These are phyloP conservation scores for Timema cristinae DNA, from an alignment of 2,888 invertebrate species.

Conservation along the genomic window DNA sequence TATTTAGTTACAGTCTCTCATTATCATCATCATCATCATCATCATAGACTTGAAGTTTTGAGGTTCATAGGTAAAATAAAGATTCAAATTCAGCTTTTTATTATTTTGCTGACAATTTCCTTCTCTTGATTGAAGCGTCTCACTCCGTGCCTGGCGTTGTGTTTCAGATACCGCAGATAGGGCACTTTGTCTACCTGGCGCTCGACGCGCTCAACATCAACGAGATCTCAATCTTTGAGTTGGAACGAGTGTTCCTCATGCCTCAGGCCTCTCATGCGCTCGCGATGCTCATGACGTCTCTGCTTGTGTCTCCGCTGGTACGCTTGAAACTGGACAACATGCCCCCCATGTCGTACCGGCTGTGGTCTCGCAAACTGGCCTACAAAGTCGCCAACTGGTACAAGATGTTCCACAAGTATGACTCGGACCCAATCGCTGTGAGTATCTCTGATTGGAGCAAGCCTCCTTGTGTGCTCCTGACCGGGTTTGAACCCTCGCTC, in stretches of 20 bases:
- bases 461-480: no score
- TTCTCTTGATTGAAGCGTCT: no score
- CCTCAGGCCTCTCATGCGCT: slow-evolving; percentile 52
- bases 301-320: slow-evolving; percentile 47
- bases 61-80: no score
- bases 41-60: no score
- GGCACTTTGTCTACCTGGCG: slow-evolving; percentile 52
- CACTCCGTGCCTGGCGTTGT: neutral
- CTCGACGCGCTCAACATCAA: slow-evolving; percentile 49
- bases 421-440: slow-evolving; percentile 2
- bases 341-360: slow-evolving; percentile 54
- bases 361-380: slow-evolving; percentile 52
- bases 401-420: slow-evolving; percentile 44
- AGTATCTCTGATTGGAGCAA: no score
- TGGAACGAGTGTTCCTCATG: slow-evolving; percentile 55
- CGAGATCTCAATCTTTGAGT: slow-evolving; percentile 54
- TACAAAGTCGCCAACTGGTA: slow-evolving; percentile 51
- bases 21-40: no score
- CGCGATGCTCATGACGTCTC: slow-evolving; percentile 52
- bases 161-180: slow-evolving; percentile 53
- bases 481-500: no score
- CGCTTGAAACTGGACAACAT: slow-evolving; percentile 45
- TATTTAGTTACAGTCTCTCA: no score
- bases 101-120: no score
- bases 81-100: no score